Evolutionary conservation across 1,140 invertebrate species (phyloP).

Genomic region (Drosophila virilis): DNA sequence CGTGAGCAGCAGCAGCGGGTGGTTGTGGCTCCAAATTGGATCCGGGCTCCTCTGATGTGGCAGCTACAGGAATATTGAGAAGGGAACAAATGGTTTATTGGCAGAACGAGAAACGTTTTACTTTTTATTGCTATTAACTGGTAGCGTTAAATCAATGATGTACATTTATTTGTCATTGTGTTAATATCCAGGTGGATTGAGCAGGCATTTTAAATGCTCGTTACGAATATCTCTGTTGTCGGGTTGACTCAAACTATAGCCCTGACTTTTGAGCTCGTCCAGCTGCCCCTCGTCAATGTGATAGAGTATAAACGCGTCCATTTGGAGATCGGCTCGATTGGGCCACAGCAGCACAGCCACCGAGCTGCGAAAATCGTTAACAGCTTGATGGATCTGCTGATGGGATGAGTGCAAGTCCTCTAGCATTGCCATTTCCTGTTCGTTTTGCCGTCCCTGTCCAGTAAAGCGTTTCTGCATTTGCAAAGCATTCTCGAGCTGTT

Average conservation of each 20-base stretch:
- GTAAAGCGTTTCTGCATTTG: constrained; percentile 35
- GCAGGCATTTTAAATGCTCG: constrained; percentile 39
- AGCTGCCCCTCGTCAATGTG: constrained; percentile 53
- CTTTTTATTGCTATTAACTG: constrained; percentile 4
- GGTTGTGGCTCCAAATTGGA: neutral
- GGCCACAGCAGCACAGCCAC: constrained; percentile 55
- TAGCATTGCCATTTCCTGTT: constrained; percentile 8
- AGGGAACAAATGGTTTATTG: neutral
- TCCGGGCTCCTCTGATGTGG: neutral
- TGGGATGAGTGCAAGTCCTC: constrained; percentile 28
- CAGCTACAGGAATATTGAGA: constrained; percentile 1
- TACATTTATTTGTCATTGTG: neutral
- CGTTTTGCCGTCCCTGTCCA: neutral
- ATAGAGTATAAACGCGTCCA: constrained; percentile 53
- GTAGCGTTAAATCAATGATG: neutral
- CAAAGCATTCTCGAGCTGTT: constrained; percentile 51
- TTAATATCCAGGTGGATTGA: constrained; percentile 61
- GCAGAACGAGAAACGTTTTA: neutral
- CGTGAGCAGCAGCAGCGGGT: neutral
- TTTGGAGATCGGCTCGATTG: constrained; percentile 46
- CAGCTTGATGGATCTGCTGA: constrained; percentile 49
- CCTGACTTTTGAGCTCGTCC: constrained; percentile 13
- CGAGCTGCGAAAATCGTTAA: constrained; percentile 57
- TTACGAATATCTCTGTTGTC: constrained; percentile 31
- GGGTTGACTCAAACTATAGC: constrained; percentile 46